phyloP scores from a whole-genome alignment of 2,888 invertebrate species.

The Pinctada fucata region DNA sequence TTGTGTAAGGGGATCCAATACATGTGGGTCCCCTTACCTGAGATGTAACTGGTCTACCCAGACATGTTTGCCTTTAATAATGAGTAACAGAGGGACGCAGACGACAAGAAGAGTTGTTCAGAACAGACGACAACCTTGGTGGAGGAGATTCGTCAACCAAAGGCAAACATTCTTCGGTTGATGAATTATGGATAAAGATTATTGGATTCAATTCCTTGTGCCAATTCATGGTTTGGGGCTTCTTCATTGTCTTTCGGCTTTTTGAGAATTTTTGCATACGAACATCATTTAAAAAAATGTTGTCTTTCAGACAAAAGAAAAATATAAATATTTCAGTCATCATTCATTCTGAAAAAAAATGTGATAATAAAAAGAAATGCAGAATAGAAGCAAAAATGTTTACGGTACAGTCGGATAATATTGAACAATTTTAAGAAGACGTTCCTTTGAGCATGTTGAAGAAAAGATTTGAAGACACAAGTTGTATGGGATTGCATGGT shows the following conservation, averaged over 20 bases:
- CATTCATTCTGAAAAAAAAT: no score
- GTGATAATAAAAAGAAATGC: no score
- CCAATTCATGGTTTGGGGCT: constrained; percentile 11
- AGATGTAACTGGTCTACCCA: constrained; percentile 59
- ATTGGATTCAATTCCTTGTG: constrained; percentile 15
- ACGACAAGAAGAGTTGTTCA: constrained; percentile 21
- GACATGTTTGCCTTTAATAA: constrained; percentile 60
- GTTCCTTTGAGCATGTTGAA: no score
- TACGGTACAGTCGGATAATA: no score
- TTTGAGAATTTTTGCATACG: no score
- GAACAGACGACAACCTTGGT: constrained; percentile 49
- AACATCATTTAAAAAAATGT: no score
- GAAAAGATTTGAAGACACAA: no score
- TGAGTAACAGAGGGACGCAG: constrained; percentile 42
- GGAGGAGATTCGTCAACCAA: constrained; percentile 34
- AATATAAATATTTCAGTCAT: no score
- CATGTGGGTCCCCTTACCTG: constrained; percentile 59
- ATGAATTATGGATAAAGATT: constrained; percentile 1
- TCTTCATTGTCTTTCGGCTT: background rate
- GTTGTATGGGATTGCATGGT: no score
- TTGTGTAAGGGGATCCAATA: constrained; percentile 53
- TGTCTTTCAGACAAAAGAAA: no score
- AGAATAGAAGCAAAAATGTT: no score
- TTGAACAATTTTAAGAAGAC: no score
- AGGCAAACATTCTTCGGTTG: constrained; percentile 7